Conservation (phyloP, 2,113 vertebrate species). For the Amia ocellicauda region DNA sequence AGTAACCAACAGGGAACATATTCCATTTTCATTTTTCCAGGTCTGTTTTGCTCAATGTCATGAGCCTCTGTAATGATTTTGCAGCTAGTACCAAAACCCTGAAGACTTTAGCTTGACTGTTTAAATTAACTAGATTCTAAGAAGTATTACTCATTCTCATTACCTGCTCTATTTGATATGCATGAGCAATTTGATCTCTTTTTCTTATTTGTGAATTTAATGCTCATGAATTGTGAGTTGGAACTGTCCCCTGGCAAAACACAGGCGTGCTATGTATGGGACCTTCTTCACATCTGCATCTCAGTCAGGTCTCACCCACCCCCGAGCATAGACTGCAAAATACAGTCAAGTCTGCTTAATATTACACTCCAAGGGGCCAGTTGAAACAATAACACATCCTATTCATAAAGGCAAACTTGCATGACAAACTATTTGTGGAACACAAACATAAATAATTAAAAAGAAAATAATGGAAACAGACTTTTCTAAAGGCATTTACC, state of each 20-base stretch:
- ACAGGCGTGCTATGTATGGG: not conserved
- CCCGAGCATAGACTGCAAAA: not conserved
- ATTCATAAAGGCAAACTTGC: no score
- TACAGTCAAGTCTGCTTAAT: no score
- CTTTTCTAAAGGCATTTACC: no score
- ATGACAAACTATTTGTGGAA: no score
- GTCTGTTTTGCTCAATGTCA: no score
- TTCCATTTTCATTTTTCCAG: no score
- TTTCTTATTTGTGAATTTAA: constrained; percentile 9
- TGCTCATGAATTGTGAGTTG: constrained; percentile 3
- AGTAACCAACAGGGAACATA: no score
- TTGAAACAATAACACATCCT: no score
- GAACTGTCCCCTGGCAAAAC: not conserved
- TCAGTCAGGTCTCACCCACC: not conserved
- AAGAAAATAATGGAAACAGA: no score
- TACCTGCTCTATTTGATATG: constrained; percentile 10
- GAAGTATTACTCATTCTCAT: not conserved
- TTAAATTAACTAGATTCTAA: constrained; percentile 6
- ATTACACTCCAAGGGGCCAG: no score
- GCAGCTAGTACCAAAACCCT: not conserved
- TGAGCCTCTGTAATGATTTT: no score
- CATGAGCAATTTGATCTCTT: constrained; percentile 3
- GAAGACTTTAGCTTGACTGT: constrained; percentile 4
- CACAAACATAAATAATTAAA: no score
- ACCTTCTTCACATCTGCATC: not conserved